Evolutionary conservation across 2,888 invertebrate species (phyloP), one percentile per base, ranked within the genome.

Genomic region (Pegoplata infirma): DNA sequence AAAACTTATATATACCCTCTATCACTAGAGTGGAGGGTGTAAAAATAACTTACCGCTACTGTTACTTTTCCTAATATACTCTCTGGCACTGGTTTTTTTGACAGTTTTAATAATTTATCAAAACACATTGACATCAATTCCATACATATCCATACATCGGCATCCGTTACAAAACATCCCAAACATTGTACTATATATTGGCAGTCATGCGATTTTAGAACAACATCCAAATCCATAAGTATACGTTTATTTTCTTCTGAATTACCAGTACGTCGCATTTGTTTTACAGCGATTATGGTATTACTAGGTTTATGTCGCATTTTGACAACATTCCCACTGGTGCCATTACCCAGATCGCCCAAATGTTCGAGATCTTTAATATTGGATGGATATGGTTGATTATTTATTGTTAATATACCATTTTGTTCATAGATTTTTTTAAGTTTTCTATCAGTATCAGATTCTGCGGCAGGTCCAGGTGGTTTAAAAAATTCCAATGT

Each of bases 71-170:
- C 99, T 82, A 99, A 91, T 86, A 99, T 97, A 84, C 93, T 92
- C 91, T 99, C 99, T 3, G 99, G 99, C 86, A 99, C 96, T n/a
- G 98, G 95, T 82, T 93, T 93, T 80, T 94, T 94, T 44, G 96
- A 91, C 83, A 94, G 91, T 90, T 97, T 97, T 79, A 98, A 91
- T 86, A 99, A 91, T 91, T 99, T 99, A 89, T 99, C 99, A 88
- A 99, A 95, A 90, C 99, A 99, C 17, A 98, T 98, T 12, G 97
- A 95, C 99, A 99, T 99, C 82, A 99, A 92, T 91, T 99, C 99
- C 99, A 99, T 99, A 89, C 99, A 99, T 87, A 99, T 99, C 98
- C 99, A 99, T 0, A 99, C 98, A 89, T 99, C 98, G 0, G 97
- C 95, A 88, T 97, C 97, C 0, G 97, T 98, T 68, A 99, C 98